phyloP scores from a whole-genome alignment of 2,888 invertebrate genomes.

The Rhagophthalmus giganteus region DNA sequence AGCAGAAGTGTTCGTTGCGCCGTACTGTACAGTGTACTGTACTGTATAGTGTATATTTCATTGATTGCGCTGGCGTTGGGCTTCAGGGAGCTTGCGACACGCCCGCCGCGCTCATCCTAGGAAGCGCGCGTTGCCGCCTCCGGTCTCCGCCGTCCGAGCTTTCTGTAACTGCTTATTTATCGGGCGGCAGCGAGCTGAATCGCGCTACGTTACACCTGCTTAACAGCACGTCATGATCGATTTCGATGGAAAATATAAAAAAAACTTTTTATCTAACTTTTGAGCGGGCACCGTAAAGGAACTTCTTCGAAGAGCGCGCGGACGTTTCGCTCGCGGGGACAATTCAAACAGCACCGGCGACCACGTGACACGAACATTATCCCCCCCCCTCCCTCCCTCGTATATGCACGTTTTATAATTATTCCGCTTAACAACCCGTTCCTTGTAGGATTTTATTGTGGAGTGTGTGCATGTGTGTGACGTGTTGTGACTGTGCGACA shows the following conservation, averaged over 20 bases:
- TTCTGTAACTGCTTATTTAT: conserved; percentile 57
- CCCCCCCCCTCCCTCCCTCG: too few relatives aligned
- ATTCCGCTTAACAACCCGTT: too few relatives aligned
- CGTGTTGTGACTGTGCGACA: conserved; percentile 33
- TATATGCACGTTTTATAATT: conserved; percentile 42
- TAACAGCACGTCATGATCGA: conserved; percentile 36
- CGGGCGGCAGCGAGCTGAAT: conserved; percentile 54
- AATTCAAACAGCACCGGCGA: conserved; percentile 40
- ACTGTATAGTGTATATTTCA: conserved; percentile 51
- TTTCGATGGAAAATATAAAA: conserved; percentile 10
- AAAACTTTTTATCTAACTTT: conserved; percentile 9
- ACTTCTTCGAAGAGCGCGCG: conserved; percentile 16
- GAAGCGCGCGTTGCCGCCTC: conserved; percentile 55
- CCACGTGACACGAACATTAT: conserved; percentile 54
- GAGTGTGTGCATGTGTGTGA: conserved; percentile 34
- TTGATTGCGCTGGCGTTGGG: conserved; percentile 55
- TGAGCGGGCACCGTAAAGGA: conserved; percentile 20
- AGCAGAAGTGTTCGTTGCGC: conserved; percentile 17
- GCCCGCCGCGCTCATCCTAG: conserved; percentile 55
- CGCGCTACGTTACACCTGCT: conserved; percentile 47
- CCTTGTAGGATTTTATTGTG: conserved; percentile 28
- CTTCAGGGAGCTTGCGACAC: conserved; percentile 54
- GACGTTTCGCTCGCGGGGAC: conserved; percentile 28
- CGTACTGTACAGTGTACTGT: conserved; percentile 45
- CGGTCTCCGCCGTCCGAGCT: conserved; percentile 51